phyloP scores from a whole-genome alignment of 1,140 invertebrate genomes.

The Brachionus manjavacas region DNA sequence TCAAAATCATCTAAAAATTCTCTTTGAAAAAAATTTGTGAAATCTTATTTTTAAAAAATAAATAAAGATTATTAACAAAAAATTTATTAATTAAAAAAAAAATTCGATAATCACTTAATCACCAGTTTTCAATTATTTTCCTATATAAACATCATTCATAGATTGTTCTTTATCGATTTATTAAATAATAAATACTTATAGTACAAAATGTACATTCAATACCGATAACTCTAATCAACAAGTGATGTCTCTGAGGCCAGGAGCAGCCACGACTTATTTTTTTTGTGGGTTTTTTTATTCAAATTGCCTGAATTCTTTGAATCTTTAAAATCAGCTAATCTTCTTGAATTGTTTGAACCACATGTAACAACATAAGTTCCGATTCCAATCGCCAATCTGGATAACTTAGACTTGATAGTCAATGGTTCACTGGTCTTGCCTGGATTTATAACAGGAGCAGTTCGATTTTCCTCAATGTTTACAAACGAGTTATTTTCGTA shows the following conservation, averaged over 20 bases:
- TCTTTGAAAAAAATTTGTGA: no score
- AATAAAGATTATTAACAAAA: no score
- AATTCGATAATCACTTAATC: not conserved
- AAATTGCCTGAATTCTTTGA: not conserved
- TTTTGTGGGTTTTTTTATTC: not conserved
- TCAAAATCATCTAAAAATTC: no score
- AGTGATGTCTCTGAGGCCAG: constrained; percentile 1
- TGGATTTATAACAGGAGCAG: not conserved
- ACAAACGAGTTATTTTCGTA: not conserved
- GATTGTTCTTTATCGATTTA: not conserved
- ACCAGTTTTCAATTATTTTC: not conserved
- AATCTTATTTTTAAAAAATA: no score
- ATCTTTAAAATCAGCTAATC: constrained; percentile 16
- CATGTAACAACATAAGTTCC: constrained; percentile 39
- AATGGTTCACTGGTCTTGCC: not conserved
- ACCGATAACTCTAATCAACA: not conserved
- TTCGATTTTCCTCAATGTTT: not conserved
- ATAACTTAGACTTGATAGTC: constrained; percentile 13
- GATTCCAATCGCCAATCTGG: not conserved
- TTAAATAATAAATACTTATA: not conserved
- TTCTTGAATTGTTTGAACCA: constrained; percentile 16
- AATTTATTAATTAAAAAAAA: not conserved
- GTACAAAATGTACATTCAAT: not conserved
- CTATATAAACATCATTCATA: not conserved
- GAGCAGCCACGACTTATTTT: constrained; percentile 24